phyloP scores from a whole-genome alignment of 2,888 invertebrate species.

The Julus scanicus region DNA sequence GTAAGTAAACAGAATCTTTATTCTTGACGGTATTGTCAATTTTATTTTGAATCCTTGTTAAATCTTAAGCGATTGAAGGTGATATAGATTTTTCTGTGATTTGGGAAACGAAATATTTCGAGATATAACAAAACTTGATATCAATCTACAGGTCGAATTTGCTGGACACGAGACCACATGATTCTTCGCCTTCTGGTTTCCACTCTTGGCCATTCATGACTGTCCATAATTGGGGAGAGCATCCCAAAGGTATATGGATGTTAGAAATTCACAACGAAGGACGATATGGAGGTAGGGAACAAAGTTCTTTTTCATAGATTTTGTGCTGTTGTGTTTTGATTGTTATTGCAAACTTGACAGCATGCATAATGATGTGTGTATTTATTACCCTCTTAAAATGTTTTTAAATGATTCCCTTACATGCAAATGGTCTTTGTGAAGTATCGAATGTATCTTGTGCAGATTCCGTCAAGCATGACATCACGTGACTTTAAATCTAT shows the following conservation, averaged over 20 bases:
- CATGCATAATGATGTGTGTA: neutral
- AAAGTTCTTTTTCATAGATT: neutral
- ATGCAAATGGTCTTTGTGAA: neutral
- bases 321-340: neutral
- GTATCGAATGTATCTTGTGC: neutral
- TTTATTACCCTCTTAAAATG: neutral
- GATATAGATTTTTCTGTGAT: too few relatives aligned
- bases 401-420: neutral
- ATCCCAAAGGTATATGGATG: conserved; percentile 92
- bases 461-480: neutral
- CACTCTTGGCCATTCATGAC: conserved; percentile 99
- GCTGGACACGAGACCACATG: conserved; percentile 88
- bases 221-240: conserved; percentile 97
- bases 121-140: neutral
- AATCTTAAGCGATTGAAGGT: too few relatives aligned
- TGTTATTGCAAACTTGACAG: neutral
- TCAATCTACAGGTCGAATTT: conserved; percentile 77
- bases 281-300: conserved; percentile 79
- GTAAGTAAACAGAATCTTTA: too few relatives aligned
- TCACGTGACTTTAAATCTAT: too few relatives aligned
- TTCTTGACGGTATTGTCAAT: too few relatives aligned
- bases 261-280: conserved; percentile 97
- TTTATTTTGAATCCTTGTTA: too few relatives aligned
- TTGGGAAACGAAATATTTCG: too few relatives aligned
- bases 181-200: conserved; percentile 91